Evolutionary conservation across 2,797 vertebrate species (phyloP), one percentile per base, ranked within the genome.

Genomic region (Cossypha heuglini): DNA sequence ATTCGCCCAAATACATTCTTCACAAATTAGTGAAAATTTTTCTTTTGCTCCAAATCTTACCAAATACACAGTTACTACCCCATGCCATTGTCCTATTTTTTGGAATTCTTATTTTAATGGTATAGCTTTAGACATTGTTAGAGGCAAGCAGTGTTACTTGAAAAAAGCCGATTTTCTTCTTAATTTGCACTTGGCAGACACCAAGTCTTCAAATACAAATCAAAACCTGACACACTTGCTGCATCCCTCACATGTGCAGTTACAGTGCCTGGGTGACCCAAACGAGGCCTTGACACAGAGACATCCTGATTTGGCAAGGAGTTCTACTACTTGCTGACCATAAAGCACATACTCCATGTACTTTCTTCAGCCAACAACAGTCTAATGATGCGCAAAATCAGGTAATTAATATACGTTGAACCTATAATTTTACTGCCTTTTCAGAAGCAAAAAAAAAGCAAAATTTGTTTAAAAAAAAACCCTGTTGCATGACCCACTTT

Each of bases 171-270:
- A 67, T 87, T 31, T 82, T 54, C 61, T 59, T 22, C 72, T 75
- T 37, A 4, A 58, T 46, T 86, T 61, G 67, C 82, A 74, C 33
- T 5, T 3, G 1, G 1, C 52, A 71, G 72, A 55, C 51, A 58
- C 7, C 4, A 6, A 25, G 63, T 11, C 31, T 55, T 7, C 49
- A 59, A 73, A 79, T 0, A 24, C 29, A 45, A 18, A 73, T 16
- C 31, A 28, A 69, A 19, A 21, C 3, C 7, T 1, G 37, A 33
- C 38, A 25, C 38, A 3, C 11, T 15, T 19, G 20, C 82, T 49
- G 49, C 10, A 35, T 35, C 45, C 35, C 3, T 1, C 11, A n/a
- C 11, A 5, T 0, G 9, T 3, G 21, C 58, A 37, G 26, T 5
- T 25, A 5, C 11, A 5, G 59, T 15, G 57, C 67, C 69, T 33